These are phyloP conservation scores for Bothrops jararaca DNA, from an alignment of 2,113 vertebrate genomes.

Conservation along the genomic window DNA sequence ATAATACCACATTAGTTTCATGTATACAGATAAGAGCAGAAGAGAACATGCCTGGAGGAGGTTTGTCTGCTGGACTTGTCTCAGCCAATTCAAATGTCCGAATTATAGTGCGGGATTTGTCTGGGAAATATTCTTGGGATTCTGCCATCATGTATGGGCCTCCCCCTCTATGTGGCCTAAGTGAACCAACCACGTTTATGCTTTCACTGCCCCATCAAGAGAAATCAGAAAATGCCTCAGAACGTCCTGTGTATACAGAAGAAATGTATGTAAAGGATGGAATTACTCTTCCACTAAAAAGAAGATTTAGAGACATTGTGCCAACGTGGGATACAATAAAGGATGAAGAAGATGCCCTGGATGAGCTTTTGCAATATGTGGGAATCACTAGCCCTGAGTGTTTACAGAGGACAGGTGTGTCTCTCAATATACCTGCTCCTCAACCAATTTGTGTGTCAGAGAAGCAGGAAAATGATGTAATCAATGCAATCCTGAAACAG, in stretches of 20 bases:
- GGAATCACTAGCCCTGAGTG: slow-evolving; percentile 93
- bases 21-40: slow-evolving; percentile 89
- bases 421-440: slow-evolving; percentile 91
- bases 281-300: slow-evolving; percentile 80
- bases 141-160: slow-evolving; percentile 93
- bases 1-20: slow-evolving; percentile 88
- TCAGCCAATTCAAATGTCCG: slow-evolving; percentile 90
- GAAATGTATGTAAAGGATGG: slow-evolving; percentile 74
- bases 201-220: slow-evolving; percentile 70
- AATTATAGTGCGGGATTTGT: slow-evolving; percentile 92
- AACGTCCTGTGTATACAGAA: slow-evolving; percentile 65
- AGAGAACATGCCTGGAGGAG: slow-evolving; percentile 87
- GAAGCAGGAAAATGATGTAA: slow-evolving; percentile 97
- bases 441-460: slow-evolving; percentile 93
- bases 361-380: slow-evolving; percentile 94
- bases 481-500: slow-evolving; percentile 96
- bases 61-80: slow-evolving; percentile 89
- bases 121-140: slow-evolving; percentile 98
- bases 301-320: slow-evolving; percentile 84
- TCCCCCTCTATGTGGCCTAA: slow-evolving; percentile 70
- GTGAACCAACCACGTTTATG: slow-evolving; percentile 67
- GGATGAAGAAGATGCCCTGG: slow-evolving; percentile 91
- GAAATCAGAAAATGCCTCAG: slow-evolving; percentile 66
- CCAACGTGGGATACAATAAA: slow-evolving; percentile 91
- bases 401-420: slow-evolving; percentile 89